Base-by-base conservation (phyloP, 1,140 invertebrate species). In the Megathymus violae region DNA sequence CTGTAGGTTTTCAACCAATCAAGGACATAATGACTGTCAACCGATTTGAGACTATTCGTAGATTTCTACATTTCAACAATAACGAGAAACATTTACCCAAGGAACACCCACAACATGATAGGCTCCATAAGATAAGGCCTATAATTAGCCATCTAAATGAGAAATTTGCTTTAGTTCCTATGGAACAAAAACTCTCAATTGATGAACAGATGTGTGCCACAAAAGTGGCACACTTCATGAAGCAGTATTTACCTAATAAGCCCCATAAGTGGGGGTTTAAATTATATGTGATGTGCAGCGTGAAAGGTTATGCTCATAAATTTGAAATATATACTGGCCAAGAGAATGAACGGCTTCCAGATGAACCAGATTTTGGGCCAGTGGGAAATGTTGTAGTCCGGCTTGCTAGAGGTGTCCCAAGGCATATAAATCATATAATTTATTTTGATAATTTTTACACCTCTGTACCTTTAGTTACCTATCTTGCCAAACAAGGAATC, bases 231-330 rank as follows among this genome's bases (percentile, higher is more conserved):
- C 64, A 78, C 38, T 50, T 44, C 38, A 73, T 85, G 43, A 88
- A 88, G 58, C 89, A 91, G 62, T 91, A 92, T 65, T 74, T 87
- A 38, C 78, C 76, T 6, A 79, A 78, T 68, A 71, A 67, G 54
- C 85, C 91, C 10, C 64, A 70, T 58, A 92, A 91, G 64, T 85
- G 83, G 78, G 88, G 87, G 10, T 86, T 86, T 7, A 92, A 91
- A 72, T 70, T 84, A 40, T 91, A 75, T 67, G 67, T 81, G 31
- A 54, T 84, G 13, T 76, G 74, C 61, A 79, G 75, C 54, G 40
- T 69, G 48, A 71, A 72, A 62, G 85, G 85, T 56, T 80, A 82
- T 59, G 68, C 77, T 58, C 80, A 88, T 71, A 76, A 80, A 72
- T 89, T 88, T 79, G 80, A 88, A 56, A 64, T 89, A 44, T 89